phyloP scores from a whole-genome alignment of 2,888 invertebrate species.

The Caenorhabditis macrosperma region DNA sequence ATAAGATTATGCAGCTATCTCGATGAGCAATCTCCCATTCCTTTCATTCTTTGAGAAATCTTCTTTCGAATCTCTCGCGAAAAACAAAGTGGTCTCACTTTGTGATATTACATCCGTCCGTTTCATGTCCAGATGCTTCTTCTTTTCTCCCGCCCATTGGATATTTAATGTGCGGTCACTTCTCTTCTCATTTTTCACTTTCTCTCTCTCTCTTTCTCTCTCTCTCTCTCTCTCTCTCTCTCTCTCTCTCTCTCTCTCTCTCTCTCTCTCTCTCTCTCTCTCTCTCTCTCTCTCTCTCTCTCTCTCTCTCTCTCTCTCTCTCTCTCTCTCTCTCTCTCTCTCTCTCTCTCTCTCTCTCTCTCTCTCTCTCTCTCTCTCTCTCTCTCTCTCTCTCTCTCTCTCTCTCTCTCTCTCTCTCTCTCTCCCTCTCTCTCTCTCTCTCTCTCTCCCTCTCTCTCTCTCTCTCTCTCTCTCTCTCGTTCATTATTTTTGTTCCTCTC shows the following conservation, averaged over 20 bases:
- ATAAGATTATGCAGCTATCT: too few relatives aligned
- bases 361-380: slow-evolving; percentile 10
- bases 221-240: background rate
- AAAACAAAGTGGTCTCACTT: background rate
- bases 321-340: background rate
- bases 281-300: too few relatives aligned
- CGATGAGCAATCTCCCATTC: background rate
- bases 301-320: too few relatives aligned
- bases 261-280: slow-evolving; percentile 12
- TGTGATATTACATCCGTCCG: slow-evolving; percentile 33
- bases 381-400: slow-evolving; percentile 4
- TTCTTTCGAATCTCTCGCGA: background rate
- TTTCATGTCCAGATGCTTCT: background rate
- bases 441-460: slow-evolving; percentile 4
- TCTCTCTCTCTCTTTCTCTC: background rate
- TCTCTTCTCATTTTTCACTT: slow-evolving; percentile 52
- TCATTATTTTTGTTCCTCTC: slow-evolving; percentile 12
- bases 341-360: slow-evolving; percentile 16
- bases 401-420: slow-evolving; percentile 16
- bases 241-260: too few relatives aligned
- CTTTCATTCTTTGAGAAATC: background rate
- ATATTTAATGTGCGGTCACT: slow-evolving; percentile 56
- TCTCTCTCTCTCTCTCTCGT: slow-evolving; percentile 12
- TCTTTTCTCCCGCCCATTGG: slow-evolving; percentile 17
- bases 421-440: slow-evolving; percentile 10